Evolutionary conservation across 2,797 vertebrate genomes (phyloP).

Genomic region (Sciurus carolinensis): DNA sequence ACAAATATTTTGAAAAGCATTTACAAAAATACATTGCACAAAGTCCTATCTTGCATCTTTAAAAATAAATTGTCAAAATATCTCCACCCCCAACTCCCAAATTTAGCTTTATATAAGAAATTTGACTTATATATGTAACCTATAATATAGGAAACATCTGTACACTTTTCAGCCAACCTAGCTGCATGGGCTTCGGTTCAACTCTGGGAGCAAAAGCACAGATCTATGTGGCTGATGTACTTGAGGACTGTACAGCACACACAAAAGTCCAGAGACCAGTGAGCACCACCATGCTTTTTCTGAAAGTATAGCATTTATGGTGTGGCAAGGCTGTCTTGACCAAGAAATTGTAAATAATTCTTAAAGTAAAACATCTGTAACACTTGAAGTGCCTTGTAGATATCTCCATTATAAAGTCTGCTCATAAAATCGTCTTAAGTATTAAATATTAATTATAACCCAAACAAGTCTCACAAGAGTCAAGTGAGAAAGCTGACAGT

Average conservation of each 20-base stretch:
- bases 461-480: slow-evolving; percentile 59
- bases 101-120: slow-evolving; percentile 88
- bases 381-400: slow-evolving; percentile 69
- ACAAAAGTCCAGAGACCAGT: slow-evolving; percentile 86
- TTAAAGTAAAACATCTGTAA: slow-evolving; percentile 77
- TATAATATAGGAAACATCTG: slow-evolving; percentile 86
- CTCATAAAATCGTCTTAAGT: slow-evolving; percentile 65
- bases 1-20: slow-evolving; percentile 95
- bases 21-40: slow-evolving; percentile 99
- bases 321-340: slow-evolving; percentile 66
- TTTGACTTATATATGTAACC: slow-evolving; percentile 85
- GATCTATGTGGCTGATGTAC: slow-evolving; percentile 83
- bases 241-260: slow-evolving; percentile 92
- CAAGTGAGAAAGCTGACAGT: neutral
- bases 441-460: slow-evolving; percentile 76
- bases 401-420: slow-evolving; percentile 74
- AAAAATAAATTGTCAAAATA: slow-evolving; percentile 94
- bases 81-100: slow-evolving; percentile 84
- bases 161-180: slow-evolving; percentile 83
- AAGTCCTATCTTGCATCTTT: slow-evolving; percentile 93
- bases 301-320: slow-evolving; percentile 71
- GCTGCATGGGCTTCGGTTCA: slow-evolving; percentile 79
- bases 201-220: slow-evolving; percentile 70
- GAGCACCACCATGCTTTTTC: slow-evolving; percentile 84
- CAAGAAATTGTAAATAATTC: slow-evolving; percentile 76